Percentiles rank a stretch among this genome's conserved stretches.
These are phyloP conservation scores for Phalacrocorax aristotelis DNA, from an alignment of 2,113 vertebrate species.

Conservation along the genomic window DNA sequence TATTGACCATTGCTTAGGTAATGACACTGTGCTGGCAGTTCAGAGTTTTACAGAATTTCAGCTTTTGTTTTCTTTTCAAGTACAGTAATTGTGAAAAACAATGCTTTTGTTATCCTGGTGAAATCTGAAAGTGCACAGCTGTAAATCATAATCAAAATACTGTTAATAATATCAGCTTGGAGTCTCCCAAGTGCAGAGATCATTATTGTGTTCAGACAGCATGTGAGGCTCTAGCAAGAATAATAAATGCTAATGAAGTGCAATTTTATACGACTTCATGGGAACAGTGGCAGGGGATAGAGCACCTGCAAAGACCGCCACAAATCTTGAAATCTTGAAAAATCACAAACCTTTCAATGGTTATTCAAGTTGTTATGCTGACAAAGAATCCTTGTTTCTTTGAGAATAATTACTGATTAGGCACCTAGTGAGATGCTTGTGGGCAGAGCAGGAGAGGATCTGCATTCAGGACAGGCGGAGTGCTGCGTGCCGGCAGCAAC, in stretches of 20 bases:
- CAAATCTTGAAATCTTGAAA: not conserved
- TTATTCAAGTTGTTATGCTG: not conserved
- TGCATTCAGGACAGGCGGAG: accelerated
- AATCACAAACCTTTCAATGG: not conserved
- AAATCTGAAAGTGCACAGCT: not conserved
- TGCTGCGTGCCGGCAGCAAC: accelerated
- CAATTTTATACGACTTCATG: not conserved
- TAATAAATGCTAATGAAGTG: not conserved
- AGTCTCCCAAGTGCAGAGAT: not conserved
- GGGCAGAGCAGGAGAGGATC: not conserved
- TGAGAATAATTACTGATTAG: not conserved
- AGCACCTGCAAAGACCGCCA: not conserved
- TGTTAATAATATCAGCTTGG: not conserved
- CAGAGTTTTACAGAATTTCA: not conserved
- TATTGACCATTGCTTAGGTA: not conserved
- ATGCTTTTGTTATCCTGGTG: not conserved
- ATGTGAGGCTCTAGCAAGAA: not conserved
- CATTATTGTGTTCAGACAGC: not conserved
- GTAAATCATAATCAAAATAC: not conserved
- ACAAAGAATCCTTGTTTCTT: not conserved
- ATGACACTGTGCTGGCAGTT: not conserved
- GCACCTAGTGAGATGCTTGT: not conserved
- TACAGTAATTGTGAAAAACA: not conserved
- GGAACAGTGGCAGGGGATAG: no score
- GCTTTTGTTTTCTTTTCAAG: not conserved